A percentile compares a stretch with the other conserved stretches of the same genome.
These are phyloP conservation scores for Drosophila pseudotakahashii DNA, from an alignment of 2,888 invertebrate species.

Conservation along the genomic window DNA sequence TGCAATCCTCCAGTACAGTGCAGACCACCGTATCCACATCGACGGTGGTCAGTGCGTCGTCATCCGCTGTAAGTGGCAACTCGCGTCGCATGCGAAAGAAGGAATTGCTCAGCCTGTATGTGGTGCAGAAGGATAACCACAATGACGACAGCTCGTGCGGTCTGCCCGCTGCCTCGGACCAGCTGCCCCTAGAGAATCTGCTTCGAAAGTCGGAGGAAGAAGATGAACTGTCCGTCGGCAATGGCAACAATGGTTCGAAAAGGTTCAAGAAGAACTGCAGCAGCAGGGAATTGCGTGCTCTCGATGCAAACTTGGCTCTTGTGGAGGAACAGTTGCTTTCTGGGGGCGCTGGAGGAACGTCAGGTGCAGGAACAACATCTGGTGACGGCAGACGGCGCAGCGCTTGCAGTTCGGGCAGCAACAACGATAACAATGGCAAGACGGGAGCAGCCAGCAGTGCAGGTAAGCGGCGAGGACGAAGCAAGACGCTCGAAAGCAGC, in stretches of 20 bases:
- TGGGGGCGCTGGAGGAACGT: conserved; percentile 27
- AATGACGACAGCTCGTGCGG: conserved; percentile 89
- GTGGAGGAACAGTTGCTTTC: conserved; percentile 81
- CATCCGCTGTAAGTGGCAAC: conserved; percentile 84
- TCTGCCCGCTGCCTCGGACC: conserved; percentile 84
- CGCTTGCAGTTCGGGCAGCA: conserved; percentile 84
- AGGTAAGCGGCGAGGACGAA: conserved; percentile 82
- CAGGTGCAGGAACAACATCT: conserved; percentile 59
- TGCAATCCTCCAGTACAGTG: conserved; percentile 67
- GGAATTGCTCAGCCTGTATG: conserved; percentile 92
- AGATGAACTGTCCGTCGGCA: conserved; percentile 87
- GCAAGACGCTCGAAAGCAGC: conserved; percentile 82
- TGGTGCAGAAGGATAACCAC: conserved; percentile 92
- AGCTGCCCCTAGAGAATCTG: conserved; percentile 85
- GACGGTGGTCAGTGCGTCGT: conserved; percentile 63
- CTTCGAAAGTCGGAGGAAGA: conserved; percentile 94
- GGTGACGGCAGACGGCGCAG: conserved; percentile 85
- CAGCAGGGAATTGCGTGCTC: conserved; percentile 87
- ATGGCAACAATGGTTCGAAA: conserved; percentile 61
- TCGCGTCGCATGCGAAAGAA: conserved; percentile 95
- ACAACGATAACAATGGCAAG: conserved; percentile 71
- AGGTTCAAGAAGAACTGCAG: conserved; percentile 86
- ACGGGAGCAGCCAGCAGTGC: conserved; percentile 80
- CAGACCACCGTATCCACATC: conserved; percentile 72
- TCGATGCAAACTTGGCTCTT: conserved; percentile 87